Percentiles rank a stretch among this genome's conserved stretches.
phyloP scores from a whole-genome alignment of 2,113 vertebrate genomes.

The Odocoileus virginianus region DNA sequence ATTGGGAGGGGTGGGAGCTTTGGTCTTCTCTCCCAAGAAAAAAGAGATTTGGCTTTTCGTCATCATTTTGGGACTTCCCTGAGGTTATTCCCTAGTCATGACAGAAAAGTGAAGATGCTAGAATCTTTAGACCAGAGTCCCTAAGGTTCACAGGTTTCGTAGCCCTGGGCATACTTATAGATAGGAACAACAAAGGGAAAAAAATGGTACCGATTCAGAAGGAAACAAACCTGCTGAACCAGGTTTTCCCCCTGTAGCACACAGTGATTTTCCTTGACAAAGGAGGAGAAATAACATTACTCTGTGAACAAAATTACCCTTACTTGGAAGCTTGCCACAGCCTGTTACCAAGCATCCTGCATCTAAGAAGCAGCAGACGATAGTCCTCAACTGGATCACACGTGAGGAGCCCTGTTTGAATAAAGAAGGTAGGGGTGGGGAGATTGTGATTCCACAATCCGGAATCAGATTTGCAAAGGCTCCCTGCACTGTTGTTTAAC shows the following conservation, averaged over 20 bases:
- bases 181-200: slow-evolving; percentile 47
- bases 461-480: slow-evolving; percentile 17
- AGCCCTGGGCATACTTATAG: slow-evolving; percentile 30
- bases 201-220: slow-evolving; percentile 61
- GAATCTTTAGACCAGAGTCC: not conserved
- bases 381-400: slow-evolving; percentile 31
- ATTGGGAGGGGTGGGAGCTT: not conserved
- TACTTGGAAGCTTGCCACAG: slow-evolving; percentile 2
- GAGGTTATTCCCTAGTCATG: not conserved
- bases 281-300: not conserved
- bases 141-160: not conserved
- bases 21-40: not conserved
- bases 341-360: slow-evolving; percentile 46
- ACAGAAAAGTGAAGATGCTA: not conserved
- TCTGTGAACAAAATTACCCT: not conserved
- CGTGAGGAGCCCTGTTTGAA: slow-evolving; percentile 53
- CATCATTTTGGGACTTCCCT: not conserved
- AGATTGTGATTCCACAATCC: not conserved
- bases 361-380: slow-evolving; percentile 55
- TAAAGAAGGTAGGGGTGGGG: not conserved
- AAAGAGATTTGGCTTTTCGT: not conserved
- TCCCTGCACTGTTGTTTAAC: slow-evolving; percentile 8
- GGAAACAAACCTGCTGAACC: slow-evolving; percentile 54
- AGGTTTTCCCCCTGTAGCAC: slow-evolving; percentile 24
- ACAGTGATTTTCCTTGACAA: not conserved